These are phyloP conservation scores for Ficedula albicollis DNA, from an alignment of 2,797 vertebrate species.

Conservation along the genomic window DNA sequence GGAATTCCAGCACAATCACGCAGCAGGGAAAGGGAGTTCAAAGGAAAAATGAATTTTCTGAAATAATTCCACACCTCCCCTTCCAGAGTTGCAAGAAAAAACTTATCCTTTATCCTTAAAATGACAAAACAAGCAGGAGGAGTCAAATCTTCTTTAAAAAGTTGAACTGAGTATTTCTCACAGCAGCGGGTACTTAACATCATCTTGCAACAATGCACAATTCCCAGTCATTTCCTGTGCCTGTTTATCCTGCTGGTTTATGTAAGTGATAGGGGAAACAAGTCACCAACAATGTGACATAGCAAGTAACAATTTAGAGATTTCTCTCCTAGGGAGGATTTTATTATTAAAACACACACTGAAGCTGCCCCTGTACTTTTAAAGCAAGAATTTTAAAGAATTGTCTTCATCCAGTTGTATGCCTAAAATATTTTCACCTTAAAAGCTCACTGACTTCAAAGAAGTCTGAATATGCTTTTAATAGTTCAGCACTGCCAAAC, in stretches of 20 bases:
- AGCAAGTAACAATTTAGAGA: neutral
- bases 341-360: neutral
- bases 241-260: conserved; percentile 6
- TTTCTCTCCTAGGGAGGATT: neutral
- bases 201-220: neutral
- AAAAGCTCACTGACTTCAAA: neutral
- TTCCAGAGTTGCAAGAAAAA: neutral
- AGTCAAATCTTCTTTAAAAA: neutral
- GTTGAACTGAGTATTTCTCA: neutral
- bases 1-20: neutral
- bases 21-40: neutral
- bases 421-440: neutral
- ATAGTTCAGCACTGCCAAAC: neutral
- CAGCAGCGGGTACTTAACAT: neutral
- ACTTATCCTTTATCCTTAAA: neutral
- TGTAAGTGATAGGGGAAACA: conserved; percentile 10
- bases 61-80: conserved; percentile 6
- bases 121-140: neutral
- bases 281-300: neutral
- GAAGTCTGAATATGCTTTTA: neutral
- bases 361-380: neutral
- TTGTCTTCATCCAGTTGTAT: accelerated
- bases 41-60: neutral
- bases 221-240: neutral
- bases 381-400: neutral